A percentile compares a stretch with the other conserved stretches of the same genome.
Conservation (phyloP, 1,140 invertebrate species). For the Episyrphus balteatus region DNA sequence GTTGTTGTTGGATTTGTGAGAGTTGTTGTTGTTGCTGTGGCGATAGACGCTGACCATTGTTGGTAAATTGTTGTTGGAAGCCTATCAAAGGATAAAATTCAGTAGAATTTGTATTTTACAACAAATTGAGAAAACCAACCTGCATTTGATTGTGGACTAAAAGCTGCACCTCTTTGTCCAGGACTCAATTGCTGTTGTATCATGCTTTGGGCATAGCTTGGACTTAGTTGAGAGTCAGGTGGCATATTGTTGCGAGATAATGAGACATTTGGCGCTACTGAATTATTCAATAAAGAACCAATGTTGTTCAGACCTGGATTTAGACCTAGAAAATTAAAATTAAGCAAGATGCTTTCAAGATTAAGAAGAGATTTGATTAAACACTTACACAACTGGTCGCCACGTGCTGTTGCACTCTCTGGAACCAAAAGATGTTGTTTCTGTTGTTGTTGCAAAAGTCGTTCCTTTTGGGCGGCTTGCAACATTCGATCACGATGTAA, state of each 20-base stretch:
- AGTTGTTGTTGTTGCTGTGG: slow-evolving; percentile 23
- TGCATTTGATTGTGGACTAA: slow-evolving; percentile 33
- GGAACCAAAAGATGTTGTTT: slow-evolving; percentile 58
- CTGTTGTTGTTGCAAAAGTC: slow-evolving; percentile 54
- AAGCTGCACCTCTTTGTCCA: slow-evolving; percentile 26
- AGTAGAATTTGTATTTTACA: neutral
- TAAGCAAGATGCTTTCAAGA: neutral
- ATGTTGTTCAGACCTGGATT: slow-evolving; percentile 58
- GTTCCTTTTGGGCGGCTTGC: slow-evolving; percentile 41
- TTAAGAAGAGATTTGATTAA: neutral
- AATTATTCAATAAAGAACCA: slow-evolving; percentile 63
- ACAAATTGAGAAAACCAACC: slow-evolving; percentile 14
- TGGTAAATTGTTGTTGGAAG: slow-evolving; percentile 25
- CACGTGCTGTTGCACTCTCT: slow-evolving; percentile 50
- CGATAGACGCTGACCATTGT: slow-evolving; percentile 27
- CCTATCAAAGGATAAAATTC: slow-evolving; percentile 13
- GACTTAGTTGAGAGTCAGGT: slow-evolving; percentile 62
- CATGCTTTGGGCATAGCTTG: slow-evolving; percentile 42
- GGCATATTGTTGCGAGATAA: slow-evolving; percentile 52
- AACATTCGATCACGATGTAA: slow-evolving; percentile 31
- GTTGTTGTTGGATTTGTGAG: slow-evolving; percentile 8
- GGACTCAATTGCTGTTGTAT: slow-evolving; percentile 36
- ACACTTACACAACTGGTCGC: slow-evolving; percentile 28
- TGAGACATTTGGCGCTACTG: slow-evolving; percentile 71
- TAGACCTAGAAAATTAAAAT: slow-evolving; percentile 34